Evolutionary conservation across 2,888 invertebrate species (phyloP).

Genomic region (Spicauda simplicius): DNA sequence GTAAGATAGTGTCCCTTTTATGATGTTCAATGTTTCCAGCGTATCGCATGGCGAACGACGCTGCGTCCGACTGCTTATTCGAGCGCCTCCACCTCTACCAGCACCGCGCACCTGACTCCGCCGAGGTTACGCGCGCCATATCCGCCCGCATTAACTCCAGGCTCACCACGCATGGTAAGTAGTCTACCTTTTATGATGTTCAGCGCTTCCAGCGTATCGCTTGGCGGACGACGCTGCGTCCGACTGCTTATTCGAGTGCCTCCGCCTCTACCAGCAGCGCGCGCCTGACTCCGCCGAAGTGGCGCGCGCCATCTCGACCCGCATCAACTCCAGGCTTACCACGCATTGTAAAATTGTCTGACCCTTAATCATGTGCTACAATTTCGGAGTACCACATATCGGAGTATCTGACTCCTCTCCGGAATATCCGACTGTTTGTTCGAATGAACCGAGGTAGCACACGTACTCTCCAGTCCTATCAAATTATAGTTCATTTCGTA

Average conservation of each 20-base stretch:
- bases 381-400: too few relatives aligned
- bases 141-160: conserved; percentile 74
- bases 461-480: too few relatives aligned
- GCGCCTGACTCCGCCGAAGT: conserved; percentile 73
- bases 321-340: conserved; percentile 71
- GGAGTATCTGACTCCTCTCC: too few relatives aligned
- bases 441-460: too few relatives aligned
- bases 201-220: conserved; percentile 59
- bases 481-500: too few relatives aligned
- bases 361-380: too few relatives aligned
- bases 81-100: conserved; percentile 75
- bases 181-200: not conserved
- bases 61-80: conserved; percentile 72
- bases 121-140: conserved; percentile 74
- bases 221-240: conserved; percentile 78
- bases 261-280: conserved; percentile 74
- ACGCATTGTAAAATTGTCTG: conserved; percentile 64
- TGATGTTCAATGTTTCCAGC: conserved; percentile 49
- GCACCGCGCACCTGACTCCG: conserved; percentile 73
- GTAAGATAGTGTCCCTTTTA: conserved; percentile 48
- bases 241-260: conserved; percentile 77
- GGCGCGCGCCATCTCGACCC: conserved; percentile 58
- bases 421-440: too few relatives aligned
- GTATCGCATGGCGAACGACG: conserved; percentile 79
- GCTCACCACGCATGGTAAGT: conserved; percentile 73